phyloP scores from a whole-genome alignment of 1,140 invertebrate genomes.

The Hyles vespertilio region DNA sequence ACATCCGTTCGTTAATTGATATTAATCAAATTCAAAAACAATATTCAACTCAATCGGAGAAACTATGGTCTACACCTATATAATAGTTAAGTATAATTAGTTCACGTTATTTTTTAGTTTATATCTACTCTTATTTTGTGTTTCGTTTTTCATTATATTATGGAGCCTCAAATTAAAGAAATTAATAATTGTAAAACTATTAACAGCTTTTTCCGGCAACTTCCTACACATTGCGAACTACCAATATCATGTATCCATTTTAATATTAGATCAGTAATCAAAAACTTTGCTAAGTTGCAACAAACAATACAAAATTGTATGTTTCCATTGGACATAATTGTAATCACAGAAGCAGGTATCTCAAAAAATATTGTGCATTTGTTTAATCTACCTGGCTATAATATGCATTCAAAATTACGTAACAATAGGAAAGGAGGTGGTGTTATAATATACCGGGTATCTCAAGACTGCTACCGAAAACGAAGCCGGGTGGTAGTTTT shows the following conservation, averaged over 20 bases:
- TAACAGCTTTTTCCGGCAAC: conserved; percentile 20
- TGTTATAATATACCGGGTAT: conserved; percentile 32
- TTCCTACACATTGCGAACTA: conserved; percentile 10
- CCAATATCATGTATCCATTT: conserved; percentile 24
- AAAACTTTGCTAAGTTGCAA: conserved; percentile 25
- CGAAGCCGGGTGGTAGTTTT: no score
- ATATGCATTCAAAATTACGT: conserved; percentile 28
- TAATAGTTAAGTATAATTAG: background rate
- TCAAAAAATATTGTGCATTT: conserved; percentile 19
- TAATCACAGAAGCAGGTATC: conserved; percentile 34
- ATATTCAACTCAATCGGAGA: background rate
- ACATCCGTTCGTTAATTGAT: conserved; percentile 21
- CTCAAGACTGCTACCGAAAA: no score
- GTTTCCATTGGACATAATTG: conserved; percentile 28
- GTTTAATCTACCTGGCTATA: conserved; percentile 33
- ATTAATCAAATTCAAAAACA: conserved; percentile 6
- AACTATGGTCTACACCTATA: background rate
- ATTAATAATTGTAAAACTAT: conserved; percentile 23
- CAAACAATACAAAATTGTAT: conserved; percentile 22
- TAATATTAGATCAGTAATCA: conserved; percentile 28
- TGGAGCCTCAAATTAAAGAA: conserved; percentile 20
- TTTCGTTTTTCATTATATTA: conserved; percentile 3
- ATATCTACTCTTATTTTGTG: background rate
- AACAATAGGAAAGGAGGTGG: conserved; percentile 28
- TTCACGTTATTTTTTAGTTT: background rate